A percentile compares a stretch with the other conserved stretches of the same genome.
Conservation (phyloP, 92 coral and sea anemone species). For the Heteractis magnifica region DNA sequence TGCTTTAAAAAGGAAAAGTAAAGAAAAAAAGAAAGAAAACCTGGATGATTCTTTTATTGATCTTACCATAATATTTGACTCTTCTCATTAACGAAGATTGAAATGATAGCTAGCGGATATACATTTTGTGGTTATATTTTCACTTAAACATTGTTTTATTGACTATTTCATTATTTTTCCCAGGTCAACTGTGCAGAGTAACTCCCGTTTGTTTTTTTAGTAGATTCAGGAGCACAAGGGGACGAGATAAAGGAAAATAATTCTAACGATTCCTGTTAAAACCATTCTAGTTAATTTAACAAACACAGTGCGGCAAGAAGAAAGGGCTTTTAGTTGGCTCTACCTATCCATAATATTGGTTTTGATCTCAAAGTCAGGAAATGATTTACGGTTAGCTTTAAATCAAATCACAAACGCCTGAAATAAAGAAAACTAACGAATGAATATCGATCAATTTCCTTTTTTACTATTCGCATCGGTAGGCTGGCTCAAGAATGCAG, state of each 20-base stretch:
- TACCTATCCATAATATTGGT: slow-evolving; percentile 4
- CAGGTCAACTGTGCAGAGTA: neutral
- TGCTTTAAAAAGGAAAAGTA: neutral
- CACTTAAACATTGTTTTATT: neutral
- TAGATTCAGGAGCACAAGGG: neutral
- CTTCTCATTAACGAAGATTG: neutral
- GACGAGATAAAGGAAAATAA: neutral
- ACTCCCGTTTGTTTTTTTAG: neutral
- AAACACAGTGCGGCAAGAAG: neutral
- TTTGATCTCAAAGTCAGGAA: neutral
- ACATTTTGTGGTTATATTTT: neutral
- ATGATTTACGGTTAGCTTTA: slow-evolving; percentile 4
- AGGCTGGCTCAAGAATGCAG: neutral
- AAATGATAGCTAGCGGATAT: neutral
- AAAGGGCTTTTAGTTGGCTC: neutral
- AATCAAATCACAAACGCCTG: neutral
- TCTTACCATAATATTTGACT: neutral
- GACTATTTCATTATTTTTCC: neutral
- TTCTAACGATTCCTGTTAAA: neutral
- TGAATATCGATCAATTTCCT: neutral
- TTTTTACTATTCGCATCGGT: neutral
- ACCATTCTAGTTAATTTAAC: neutral
- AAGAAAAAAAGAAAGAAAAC: neutral
- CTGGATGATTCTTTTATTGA: neutral
- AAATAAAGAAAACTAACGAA: neutral